These are phyloP conservation scores for Yoshiicerus persimilis DNA, from an alignment of 1,140 invertebrate genomes.

Conservation along the genomic window DNA sequence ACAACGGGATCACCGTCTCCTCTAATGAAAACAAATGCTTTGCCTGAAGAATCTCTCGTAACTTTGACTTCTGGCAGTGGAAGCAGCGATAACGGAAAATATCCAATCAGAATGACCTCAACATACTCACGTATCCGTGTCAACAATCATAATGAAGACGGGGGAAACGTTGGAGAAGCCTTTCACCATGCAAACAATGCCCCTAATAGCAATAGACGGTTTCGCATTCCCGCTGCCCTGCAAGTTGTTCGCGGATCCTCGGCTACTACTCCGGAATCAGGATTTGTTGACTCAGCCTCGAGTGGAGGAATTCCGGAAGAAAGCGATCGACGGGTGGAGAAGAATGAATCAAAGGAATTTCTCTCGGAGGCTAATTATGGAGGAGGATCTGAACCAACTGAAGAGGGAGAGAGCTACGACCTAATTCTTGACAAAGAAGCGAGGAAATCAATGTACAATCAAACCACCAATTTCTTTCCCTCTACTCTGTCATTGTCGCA, in stretches of 20 bases:
- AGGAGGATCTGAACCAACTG: not conserved
- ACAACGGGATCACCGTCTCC: not conserved
- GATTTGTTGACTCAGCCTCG: not conserved
- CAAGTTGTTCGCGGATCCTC: not conserved
- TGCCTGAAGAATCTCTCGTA: no score
- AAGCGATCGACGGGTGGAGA: not conserved
- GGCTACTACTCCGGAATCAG: not conserved
- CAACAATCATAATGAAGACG: not conserved
- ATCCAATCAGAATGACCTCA: not conserved
- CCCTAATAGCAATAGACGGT: not conserved
- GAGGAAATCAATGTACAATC: conserved; percentile 25
- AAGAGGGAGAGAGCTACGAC: conserved; percentile 34
- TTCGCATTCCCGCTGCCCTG: not conserved
- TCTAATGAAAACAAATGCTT: not conserved
- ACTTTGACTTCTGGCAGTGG: not conserved
- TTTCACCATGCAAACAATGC: not conserved
- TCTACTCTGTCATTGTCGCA: not conserved
- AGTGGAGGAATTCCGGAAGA: not conserved
- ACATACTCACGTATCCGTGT: conserved; percentile 24
- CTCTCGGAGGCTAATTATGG: not conserved
- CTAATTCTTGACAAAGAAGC: conserved; percentile 36
- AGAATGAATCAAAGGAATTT: not conserved
- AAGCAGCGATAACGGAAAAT: not conserved
- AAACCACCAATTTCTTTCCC: not conserved
- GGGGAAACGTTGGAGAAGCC: not conserved